Base-by-base conservation (phyloP, 2,888 invertebrate species). In the Cotesia congregata region DNA sequence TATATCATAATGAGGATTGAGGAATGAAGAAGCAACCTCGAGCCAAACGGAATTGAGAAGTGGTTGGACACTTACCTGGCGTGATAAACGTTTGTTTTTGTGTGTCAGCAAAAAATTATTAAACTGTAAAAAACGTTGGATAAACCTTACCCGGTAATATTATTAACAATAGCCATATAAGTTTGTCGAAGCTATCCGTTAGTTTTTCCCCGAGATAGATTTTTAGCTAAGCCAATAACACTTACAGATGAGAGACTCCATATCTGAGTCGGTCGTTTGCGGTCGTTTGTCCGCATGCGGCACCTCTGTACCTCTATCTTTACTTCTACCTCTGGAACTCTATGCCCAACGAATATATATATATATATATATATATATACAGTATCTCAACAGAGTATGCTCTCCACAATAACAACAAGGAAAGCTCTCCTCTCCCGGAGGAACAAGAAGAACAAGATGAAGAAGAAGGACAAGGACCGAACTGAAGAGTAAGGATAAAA, bases 381-480 rank as follows among this genome's bases (percentile, higher is more conserved):
- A 50, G 50, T 50, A 50, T 50, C 7, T 50, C 7, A 3, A 50
- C 50, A 50, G 50, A 50, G 30, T 30, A 30, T 30, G 30, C 30
- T 30, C 30, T 30, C 30, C 30, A 30, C 30, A 30, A 30, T 30
- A 30, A 30, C 30, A 30, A 30, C 30, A 30, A 30, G 30, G 30
- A 30, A 30, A 30, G 30, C 30, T 30, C 30, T 30, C 30, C 30
- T 30, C 30, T 30, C 30, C 30, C 30, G 30, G n/a, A 67, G 6
- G 12, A 39, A 39, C 7, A 6, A 67, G 5, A 67, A 67, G 41
- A 12, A 17, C 39, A 40, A 17, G 70, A 17, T 72, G 67, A 72
- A 74, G 78, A 76, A 70, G 74, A 67, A 74, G 62, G 50, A 62
- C 30, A 62, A 65, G 61, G 30, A 30, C 3, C 30, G 30, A 30